These are phyloP conservation scores for Cyprinus carpio DNA, from an alignment of 2,113 vertebrate genomes.

Conservation along the genomic window DNA sequence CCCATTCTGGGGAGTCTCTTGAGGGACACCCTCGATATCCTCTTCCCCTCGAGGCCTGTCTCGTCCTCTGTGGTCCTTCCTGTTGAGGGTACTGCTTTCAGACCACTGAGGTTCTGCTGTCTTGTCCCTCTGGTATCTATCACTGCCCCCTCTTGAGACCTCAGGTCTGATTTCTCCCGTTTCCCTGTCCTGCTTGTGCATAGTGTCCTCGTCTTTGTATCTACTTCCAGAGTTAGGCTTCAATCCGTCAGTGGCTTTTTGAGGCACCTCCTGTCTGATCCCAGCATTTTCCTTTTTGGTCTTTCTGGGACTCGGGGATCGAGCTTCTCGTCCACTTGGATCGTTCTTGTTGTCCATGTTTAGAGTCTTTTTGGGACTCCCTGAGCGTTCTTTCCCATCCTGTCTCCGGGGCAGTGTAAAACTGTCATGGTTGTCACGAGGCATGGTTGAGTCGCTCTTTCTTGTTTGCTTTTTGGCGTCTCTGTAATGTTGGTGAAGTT, in stretches of 20 bases:
- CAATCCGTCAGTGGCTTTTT: background rate
- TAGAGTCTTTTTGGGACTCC: conserved; percentile 67
- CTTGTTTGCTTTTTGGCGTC: conserved; percentile 52
- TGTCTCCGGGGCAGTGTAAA: conserved; percentile 73
- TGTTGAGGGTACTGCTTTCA: conserved; percentile 50
- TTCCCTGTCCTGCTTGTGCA: conserved; percentile 62
- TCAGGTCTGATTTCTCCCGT: conserved; percentile 53
- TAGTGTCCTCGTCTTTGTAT: conserved; percentile 66
- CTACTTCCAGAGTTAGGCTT: conserved; percentile 59
- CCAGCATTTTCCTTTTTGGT: conserved; percentile 67
- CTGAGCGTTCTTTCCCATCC: conserved; percentile 55
- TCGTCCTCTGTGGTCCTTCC: conserved; percentile 53
- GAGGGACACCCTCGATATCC: conserved; percentile 62
- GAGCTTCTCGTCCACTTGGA: conserved; percentile 28
- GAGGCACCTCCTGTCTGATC: conserved; percentile 61
- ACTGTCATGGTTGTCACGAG: conserved; percentile 59
- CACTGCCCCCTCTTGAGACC: conserved; percentile 46
- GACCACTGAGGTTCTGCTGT: conserved; percentile 58
- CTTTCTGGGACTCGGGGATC: conserved; percentile 79
- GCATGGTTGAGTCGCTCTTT: conserved; percentile 47
- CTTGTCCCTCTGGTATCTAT: conserved; percentile 65
- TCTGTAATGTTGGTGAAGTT: conserved; percentile 59
- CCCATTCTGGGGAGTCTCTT: conserved; percentile 69
- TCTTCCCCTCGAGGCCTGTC: conserved; percentile 44
- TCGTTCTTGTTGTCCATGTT: background rate